Percentiles rank a stretch among this genome's conserved stretches.
These are phyloP conservation scores for Cryptoblepharus egeriae DNA, from an alignment of 2,797 vertebrate species.

Conservation along the genomic window DNA sequence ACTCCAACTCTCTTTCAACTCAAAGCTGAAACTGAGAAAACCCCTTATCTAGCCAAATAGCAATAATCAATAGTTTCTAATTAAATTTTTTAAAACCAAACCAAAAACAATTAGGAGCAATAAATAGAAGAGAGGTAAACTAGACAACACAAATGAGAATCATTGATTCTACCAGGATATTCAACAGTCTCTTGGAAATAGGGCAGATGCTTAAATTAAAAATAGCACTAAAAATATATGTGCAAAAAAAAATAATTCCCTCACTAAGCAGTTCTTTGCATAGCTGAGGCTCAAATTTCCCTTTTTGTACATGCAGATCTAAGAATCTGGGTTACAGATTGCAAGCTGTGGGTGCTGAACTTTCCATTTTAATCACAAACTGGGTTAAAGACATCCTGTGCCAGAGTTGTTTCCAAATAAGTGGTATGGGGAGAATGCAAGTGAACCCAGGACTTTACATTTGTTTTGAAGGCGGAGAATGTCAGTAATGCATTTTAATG, in stretches of 20 bases:
- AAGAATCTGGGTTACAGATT: neutral
- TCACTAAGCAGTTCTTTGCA: constrained; percentile 16
- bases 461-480: constrained; percentile 8
- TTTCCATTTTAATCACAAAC: neutral
- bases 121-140: neutral
- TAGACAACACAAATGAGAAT: neutral
- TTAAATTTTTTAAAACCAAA: neutral
- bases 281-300: constrained; percentile 11
- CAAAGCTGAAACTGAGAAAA: neutral
- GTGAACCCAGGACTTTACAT: neutral
- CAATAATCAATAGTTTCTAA: neutral
- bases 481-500: constrained; percentile 49
- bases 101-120: too few relatives aligned
- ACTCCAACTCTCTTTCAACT: neutral
- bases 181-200: neutral
- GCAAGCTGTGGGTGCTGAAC: neutral
- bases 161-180: neutral
- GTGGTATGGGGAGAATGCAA: neutral
- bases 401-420: neutral
- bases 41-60: neutral
- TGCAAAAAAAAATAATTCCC: constrained; percentile 5
- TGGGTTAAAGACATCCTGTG: neutral
- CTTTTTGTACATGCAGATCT: neutral
- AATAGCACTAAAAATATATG: neutral
- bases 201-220: constrained; percentile 10